phyloP scores from a whole-genome alignment of 2,113 vertebrate genomes.

The Saimiri boliviensis region DNA sequence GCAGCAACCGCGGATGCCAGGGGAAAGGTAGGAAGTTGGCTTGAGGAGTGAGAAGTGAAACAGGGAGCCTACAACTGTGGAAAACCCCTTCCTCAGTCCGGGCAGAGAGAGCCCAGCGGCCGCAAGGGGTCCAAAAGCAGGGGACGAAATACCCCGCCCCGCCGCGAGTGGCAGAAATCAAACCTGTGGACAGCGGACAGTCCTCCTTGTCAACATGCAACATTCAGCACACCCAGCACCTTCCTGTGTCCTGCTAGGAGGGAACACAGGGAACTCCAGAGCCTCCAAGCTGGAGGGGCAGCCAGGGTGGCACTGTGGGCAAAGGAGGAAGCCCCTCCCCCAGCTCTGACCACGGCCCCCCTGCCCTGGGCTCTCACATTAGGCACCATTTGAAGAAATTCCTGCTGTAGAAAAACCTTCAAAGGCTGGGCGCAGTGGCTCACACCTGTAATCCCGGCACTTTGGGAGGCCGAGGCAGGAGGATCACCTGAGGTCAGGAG shows the following conservation, averaged over 20 bases:
- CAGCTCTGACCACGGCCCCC: background rate
- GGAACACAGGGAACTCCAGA: background rate
- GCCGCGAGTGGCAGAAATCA: background rate
- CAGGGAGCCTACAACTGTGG: background rate
- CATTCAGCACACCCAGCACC: background rate
- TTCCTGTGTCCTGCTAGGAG: background rate
- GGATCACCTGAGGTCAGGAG: too few species aligned
- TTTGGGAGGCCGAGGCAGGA: too few species aligned
- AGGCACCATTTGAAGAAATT: background rate
- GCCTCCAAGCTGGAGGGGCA: background rate
- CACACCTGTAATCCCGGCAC: too few species aligned
- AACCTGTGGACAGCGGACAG: background rate
- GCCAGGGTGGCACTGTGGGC: background rate
- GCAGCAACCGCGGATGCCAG: background rate
- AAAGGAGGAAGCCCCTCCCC: background rate
- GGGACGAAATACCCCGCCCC: background rate
- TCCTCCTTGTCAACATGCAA: background rate
- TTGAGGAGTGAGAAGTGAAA: background rate
- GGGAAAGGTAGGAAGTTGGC: background rate
- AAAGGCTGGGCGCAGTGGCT: too few species aligned
- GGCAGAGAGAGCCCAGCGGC: background rate
- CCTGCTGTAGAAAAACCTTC: background rate
- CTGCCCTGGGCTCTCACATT: background rate
- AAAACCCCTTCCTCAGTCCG: background rate
- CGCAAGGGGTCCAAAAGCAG: background rate